phyloP scores from a whole-genome alignment of 2,888 invertebrate genomes.

The Zele albiditarsus region DNA sequence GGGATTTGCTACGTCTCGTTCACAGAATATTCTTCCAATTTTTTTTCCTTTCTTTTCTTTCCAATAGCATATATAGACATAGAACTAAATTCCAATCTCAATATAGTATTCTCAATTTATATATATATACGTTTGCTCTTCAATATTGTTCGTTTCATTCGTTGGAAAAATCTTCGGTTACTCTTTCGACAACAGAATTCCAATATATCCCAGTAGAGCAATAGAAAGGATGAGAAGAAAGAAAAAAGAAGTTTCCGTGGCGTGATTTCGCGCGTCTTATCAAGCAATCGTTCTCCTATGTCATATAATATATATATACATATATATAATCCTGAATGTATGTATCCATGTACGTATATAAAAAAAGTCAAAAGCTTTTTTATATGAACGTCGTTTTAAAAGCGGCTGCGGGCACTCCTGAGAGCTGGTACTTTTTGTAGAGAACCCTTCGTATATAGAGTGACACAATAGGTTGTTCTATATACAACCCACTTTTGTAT shows the following conservation, averaged over 20 bases:
- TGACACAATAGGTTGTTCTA: conserved; percentile 39
- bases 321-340: not conserved
- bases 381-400: conserved; percentile 30
- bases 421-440: conserved; percentile 30
- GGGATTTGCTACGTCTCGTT: not conserved
- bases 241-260: not conserved
- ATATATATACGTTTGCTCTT: conserved; percentile 2
- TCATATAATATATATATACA: not conserved
- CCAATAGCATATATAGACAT: not conserved
- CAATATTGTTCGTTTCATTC: conserved; percentile 25
- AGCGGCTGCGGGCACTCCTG: conserved; percentile 26
- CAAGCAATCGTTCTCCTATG: not conserved
- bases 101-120: not conserved
- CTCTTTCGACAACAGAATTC: conserved; percentile 34
- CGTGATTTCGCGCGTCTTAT: conserved; percentile 21
- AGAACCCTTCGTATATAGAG: conserved; percentile 21
- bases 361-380: conserved; percentile 17
- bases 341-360: not conserved
- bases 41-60: not conserved
- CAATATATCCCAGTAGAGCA: conserved; percentile 24
- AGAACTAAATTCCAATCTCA: not conserved
- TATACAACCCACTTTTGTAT: conserved; percentile 6
- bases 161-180: conserved; percentile 21
- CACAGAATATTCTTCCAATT: not conserved
- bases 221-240: not conserved